phyloP scores from a whole-genome alignment of 2,888 invertebrate genomes.

The Enoplolaimus lenunculus region DNA sequence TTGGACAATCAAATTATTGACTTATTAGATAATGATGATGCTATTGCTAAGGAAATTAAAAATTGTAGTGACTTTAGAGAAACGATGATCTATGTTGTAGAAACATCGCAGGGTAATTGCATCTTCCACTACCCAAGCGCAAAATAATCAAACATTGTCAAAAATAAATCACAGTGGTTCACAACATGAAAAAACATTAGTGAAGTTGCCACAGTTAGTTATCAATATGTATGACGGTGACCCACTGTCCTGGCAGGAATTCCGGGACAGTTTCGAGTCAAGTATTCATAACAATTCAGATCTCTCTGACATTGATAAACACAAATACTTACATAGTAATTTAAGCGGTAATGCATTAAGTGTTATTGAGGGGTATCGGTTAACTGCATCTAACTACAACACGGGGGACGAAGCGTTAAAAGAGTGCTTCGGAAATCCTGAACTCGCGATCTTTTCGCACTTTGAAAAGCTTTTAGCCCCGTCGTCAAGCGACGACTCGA shows the following conservation, averaged over 20 bases:
- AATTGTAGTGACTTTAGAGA: not conserved
- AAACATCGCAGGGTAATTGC: not conserved
- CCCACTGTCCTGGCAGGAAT: constrained; percentile 1
- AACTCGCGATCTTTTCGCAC: not conserved
- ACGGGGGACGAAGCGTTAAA: not conserved
- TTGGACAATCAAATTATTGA: not conserved
- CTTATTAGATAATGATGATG: not conserved
- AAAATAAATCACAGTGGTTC: not conserved
- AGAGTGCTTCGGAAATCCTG: constrained; percentile 9
- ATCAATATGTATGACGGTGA: not conserved
- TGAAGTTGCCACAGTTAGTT: not conserved
- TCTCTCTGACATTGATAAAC: constrained; percentile 4
- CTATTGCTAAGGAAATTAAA: not conserved
- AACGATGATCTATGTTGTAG: not conserved
- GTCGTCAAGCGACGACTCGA: not conserved
- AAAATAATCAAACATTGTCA: not conserved
- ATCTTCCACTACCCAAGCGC: not conserved
- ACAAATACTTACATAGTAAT: not conserved
- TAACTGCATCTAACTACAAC: not conserved
- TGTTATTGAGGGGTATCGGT: not conserved
- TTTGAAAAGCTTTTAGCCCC: not conserved
- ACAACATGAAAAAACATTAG: not conserved
- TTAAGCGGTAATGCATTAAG: not conserved
- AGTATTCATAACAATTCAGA: not conserved
- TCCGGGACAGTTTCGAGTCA: not conserved